Evolutionary conservation across 2,888 invertebrate genomes (phyloP).

Genomic region (Erebia palarica): DNA sequence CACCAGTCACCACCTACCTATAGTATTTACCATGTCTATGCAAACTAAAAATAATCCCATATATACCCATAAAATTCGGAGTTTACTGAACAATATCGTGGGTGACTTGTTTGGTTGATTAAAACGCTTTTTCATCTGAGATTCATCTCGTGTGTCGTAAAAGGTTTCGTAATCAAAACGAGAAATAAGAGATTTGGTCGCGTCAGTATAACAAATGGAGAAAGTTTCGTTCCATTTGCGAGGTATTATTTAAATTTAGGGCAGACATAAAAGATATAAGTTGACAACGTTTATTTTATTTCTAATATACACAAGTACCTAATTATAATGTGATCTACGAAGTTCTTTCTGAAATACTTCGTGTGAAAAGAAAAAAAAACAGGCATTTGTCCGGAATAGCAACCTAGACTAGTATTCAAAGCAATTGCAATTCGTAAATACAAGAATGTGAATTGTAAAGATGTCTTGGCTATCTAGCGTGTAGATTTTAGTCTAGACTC

Average conservation of each 20-base stretch:
- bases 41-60: slow-evolving; percentile 3
- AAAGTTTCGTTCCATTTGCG: not conserved
- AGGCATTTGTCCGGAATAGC: too few species aligned
- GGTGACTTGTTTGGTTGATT: slow-evolving; percentile 11
- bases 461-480: too few species aligned
- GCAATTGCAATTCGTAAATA: too few species aligned
- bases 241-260: slow-evolving; percentile 5
- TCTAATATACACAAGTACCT: too few species aligned
- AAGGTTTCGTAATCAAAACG: slow-evolving; percentile 5
- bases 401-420: too few species aligned
- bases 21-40: too few species aligned
- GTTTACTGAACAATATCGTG: slow-evolving; percentile 11
- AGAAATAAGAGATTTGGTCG: slow-evolving; percentile 6
- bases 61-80: not conserved
- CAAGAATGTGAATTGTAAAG: too few species aligned
- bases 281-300: not conserved
- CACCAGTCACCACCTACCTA: too few species aligned
- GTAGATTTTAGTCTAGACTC: too few species aligned
- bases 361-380: too few species aligned
- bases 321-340: too few species aligned
- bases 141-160: slow-evolving; percentile 7
- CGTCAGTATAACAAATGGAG: slow-evolving; percentile 6
- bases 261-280: not conserved
- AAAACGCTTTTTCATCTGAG: slow-evolving; percentile 8
- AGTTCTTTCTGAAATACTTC: too few species aligned